Evolutionary conservation across 1,140 invertebrate species (phyloP).

Genomic region (Oedothorax gibbosus): DNA sequence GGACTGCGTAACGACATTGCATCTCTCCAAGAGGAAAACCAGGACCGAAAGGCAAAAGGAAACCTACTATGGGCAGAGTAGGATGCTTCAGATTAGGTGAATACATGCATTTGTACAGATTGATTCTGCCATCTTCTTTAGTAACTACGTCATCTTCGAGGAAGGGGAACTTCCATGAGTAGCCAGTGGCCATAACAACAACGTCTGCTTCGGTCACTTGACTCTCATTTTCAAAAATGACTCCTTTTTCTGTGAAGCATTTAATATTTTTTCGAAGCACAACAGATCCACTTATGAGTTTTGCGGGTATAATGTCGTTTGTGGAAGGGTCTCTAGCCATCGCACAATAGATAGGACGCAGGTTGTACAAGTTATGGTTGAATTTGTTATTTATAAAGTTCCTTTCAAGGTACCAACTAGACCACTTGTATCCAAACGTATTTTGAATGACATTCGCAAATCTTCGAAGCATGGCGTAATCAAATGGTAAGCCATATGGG

Average conservation of each 20-base stretch:
- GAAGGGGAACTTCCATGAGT: constrained; percentile 62
- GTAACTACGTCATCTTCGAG: constrained; percentile 48
- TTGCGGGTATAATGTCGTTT: constrained; percentile 71
- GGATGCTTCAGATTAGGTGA: constrained; percentile 65
- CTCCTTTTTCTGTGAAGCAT: constrained; percentile 64
- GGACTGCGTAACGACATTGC: constrained; percentile 62
- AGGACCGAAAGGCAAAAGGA: constrained; percentile 71
- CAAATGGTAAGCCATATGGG: constrained; percentile 66
- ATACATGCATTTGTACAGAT: constrained; percentile 70
- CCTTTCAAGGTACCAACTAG: constrained; percentile 23
- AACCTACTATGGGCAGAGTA: constrained; percentile 71
- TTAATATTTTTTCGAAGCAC: constrained; percentile 67
- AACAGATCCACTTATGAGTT: constrained; percentile 67
- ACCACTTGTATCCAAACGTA: constrained; percentile 54
- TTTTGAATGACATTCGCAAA: constrained; percentile 63
- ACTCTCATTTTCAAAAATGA: constrained; percentile 65
- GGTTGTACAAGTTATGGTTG: constrained; percentile 70
- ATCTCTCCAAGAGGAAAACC: constrained; percentile 72
- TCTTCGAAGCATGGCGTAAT: constrained; percentile 64
- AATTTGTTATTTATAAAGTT: constrained; percentile 66
- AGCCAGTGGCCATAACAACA: constrained; percentile 63
- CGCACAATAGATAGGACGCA: constrained; percentile 69
- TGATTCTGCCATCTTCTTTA: constrained; percentile 66
- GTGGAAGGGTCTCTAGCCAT: constrained; percentile 71
- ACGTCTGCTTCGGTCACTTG: constrained; percentile 55